Evolutionary conservation across 2,888 invertebrate genomes (phyloP).

Genomic region (Melieria omissa): DNA sequence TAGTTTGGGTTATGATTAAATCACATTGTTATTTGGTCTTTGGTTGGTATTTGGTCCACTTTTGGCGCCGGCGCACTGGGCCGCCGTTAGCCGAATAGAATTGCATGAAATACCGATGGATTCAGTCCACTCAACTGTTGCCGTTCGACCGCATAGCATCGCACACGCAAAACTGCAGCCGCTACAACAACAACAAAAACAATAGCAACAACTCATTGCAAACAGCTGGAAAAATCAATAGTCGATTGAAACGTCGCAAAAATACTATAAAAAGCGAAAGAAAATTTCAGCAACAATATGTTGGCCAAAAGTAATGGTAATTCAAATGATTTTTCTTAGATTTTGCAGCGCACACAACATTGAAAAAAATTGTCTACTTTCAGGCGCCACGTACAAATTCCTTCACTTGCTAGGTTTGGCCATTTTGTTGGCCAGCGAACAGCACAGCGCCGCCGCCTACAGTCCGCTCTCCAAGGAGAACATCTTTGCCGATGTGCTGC

Average conservation of each 20-base stretch:
- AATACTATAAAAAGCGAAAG: constrained; percentile 6
- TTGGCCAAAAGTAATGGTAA: constrained; percentile 29
- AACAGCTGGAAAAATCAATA: not conserved
- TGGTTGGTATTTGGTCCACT: too few species aligned
- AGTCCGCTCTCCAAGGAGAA: constrained; percentile 69
- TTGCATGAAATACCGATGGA: too few species aligned
- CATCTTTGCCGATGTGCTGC: constrained; percentile 76
- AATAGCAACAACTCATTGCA: not conserved
- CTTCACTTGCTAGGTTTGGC: constrained; percentile 19
- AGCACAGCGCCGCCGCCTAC: constrained; percentile 23
- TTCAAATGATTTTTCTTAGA: not conserved
- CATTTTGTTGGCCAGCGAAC: constrained; percentile 22
- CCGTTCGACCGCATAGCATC: not conserved
- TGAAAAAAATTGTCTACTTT: constrained; percentile 17
- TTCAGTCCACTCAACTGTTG: not conserved
- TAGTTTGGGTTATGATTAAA: too few species aligned
- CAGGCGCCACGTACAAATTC: constrained; percentile 6
- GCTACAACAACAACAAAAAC: not conserved
- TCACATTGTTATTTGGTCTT: too few species aligned
- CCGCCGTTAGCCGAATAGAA: constrained; percentile 4
- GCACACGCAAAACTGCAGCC: not conserved
- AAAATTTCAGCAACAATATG: constrained; percentile 33
- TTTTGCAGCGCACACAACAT: not conserved
- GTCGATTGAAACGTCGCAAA: not conserved
- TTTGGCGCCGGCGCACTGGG: not conserved